Evolutionary conservation across 2,888 invertebrate genomes (phyloP).

Genomic region (Trichogramma dendrolimi): DNA sequence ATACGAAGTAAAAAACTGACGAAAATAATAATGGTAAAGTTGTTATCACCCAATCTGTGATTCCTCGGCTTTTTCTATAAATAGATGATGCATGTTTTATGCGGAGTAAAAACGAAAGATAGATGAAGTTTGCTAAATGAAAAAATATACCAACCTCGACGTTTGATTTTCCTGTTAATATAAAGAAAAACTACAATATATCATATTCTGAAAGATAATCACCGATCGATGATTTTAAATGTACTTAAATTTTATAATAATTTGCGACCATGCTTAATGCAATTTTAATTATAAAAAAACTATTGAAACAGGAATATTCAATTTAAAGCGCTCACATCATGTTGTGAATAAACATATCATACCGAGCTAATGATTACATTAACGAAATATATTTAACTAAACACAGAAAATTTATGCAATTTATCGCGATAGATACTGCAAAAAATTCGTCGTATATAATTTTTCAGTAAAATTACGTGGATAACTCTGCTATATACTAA

Average conservation of each 20-base stretch:
- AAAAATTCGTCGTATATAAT: no score
- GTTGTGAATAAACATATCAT: slow-evolving; percentile 54
- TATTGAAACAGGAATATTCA: slow-evolving; percentile 34
- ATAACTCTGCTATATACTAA: no score
- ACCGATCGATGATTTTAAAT: neutral
- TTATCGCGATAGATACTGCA: no score
- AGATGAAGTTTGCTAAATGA: neutral
- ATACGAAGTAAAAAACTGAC: slow-evolving; percentile 1
- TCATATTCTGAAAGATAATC: no score
- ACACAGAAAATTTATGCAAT: slow-evolving; percentile 26
- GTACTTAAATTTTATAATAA: slow-evolving; percentile 18
- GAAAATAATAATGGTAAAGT: neutral
- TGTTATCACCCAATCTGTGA: slow-evolving; percentile 17
- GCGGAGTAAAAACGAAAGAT: neutral
- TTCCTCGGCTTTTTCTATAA: slow-evolving; percentile 12
- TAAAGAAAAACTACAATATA: no score
- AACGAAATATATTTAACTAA: slow-evolving; percentile 43
- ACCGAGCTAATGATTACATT: slow-evolving; percentile 49
- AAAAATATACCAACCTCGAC: slow-evolving; percentile 9
- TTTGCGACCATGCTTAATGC: no score
- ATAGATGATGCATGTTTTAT: slow-evolving; percentile 1
- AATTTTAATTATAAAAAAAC: neutral
- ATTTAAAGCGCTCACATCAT: slow-evolving; percentile 52
- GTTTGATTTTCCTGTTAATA: slow-evolving; percentile 20
- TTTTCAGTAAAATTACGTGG: no score